Evolutionary conservation across 2,113 vertebrate species (phyloP).

Genomic region (Macrotus californicus): DNA sequence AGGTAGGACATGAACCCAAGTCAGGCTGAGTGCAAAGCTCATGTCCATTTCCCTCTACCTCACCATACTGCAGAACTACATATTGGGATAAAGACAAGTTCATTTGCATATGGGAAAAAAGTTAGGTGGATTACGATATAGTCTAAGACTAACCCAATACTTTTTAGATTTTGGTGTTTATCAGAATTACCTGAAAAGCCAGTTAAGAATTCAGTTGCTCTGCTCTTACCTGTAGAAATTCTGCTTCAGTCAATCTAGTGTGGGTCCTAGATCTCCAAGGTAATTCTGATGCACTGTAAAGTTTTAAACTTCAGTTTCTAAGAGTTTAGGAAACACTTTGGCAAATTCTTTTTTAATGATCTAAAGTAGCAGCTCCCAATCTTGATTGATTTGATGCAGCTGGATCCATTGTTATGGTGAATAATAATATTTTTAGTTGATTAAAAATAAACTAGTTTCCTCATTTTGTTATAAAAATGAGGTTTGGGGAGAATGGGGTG

Average conservation of each 20-base stretch:
- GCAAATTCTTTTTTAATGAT: neutral
- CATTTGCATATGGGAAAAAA: neutral
- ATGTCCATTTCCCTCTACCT: neutral
- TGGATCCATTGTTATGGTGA: neutral
- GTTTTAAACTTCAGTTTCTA: neutral
- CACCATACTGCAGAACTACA: neutral
- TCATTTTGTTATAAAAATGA: neutral
- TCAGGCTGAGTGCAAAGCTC: neutral
- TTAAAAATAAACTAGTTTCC: neutral
- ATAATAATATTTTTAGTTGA: neutral
- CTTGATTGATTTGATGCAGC: neutral
- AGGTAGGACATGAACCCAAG: neutral
- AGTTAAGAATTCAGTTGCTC: neutral
- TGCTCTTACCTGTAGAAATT: neutral
- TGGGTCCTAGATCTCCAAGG: neutral
- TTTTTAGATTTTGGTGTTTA: neutral
- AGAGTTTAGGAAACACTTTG: neutral
- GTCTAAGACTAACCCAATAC: neutral
- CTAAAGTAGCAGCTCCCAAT: neutral
- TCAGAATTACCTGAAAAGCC: neutral
- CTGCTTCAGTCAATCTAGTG: neutral
- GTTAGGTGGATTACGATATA: neutral
- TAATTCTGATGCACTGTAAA: neutral
- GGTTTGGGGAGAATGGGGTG: neutral
- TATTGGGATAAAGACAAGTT: neutral